A percentile compares a stretch with the other conserved stretches of the same genome.
Conservation (phyloP, 2,113 vertebrate genomes). For the Zingel zingel region DNA sequence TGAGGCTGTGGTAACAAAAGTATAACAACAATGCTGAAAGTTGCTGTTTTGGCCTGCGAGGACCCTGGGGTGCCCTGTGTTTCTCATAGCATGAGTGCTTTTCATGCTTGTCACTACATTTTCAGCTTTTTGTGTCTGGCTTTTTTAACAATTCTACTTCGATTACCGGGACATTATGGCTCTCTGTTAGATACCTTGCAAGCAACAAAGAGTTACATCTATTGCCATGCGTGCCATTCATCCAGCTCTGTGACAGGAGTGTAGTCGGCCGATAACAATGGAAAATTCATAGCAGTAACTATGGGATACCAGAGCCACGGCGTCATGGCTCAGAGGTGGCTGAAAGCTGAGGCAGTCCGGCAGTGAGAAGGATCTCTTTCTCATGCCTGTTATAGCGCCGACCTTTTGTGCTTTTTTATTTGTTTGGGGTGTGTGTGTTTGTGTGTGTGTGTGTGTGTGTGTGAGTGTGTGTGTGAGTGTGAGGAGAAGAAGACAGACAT, state of each 20-base stretch:
- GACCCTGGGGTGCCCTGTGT: constrained; percentile 66
- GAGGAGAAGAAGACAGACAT: constrained; percentile 19
- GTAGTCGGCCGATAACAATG: constrained; percentile 88
- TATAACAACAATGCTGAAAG: constrained; percentile 32
- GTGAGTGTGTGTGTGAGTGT: not conserved
- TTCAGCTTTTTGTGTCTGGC: constrained; percentile 86
- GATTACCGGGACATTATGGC: constrained; percentile 88
- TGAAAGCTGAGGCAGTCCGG: constrained; percentile 84
- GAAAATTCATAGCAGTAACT: constrained; percentile 90
- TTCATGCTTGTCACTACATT: constrained; percentile 91
- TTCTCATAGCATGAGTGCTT: constrained; percentile 83
- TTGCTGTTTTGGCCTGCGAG: constrained; percentile 54
- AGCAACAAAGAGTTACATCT: constrained; percentile 91
- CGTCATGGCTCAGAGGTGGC: constrained; percentile 86
- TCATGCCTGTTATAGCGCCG: constrained; percentile 39
- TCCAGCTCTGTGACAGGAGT: constrained; percentile 85
- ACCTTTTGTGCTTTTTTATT: constrained; percentile 15
- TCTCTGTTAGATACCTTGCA: constrained; percentile 89
- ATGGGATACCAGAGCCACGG: constrained; percentile 85
- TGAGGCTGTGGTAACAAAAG: constrained; percentile 22
- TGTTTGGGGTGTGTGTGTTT: constrained; percentile 18
- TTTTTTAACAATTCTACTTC: constrained; percentile 88
- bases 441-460: too few species aligned
- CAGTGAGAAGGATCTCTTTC: constrained; percentile 54
- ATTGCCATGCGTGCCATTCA: constrained; percentile 89